Percentiles rank a stretch among this genome's conserved stretches.
Conservation (phyloP, 1,140 invertebrate species). For the Camponotus floridanus region DNA sequence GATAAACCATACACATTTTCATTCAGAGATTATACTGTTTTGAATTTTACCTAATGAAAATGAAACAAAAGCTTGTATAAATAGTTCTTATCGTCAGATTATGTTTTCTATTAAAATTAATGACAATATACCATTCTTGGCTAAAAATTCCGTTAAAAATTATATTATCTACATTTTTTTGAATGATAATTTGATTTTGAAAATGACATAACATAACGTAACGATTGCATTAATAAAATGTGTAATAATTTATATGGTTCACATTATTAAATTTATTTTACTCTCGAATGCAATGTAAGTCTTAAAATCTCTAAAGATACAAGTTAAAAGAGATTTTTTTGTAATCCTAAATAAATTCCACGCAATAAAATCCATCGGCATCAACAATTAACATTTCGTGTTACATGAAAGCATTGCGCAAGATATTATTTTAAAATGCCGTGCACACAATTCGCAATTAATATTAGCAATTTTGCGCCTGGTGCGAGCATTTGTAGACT, state of each 20-base stretch:
- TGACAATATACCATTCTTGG: background rate
- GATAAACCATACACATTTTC: no score
- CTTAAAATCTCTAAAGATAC: constrained; percentile 38
- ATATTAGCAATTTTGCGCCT: constrained; percentile 58
- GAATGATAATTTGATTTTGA: background rate
- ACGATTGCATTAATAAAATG: background rate
- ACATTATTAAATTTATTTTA: constrained; percentile 10
- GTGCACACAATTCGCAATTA: constrained; percentile 33
- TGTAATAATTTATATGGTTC: constrained; percentile 1
- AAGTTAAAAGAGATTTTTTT: constrained; percentile 29
- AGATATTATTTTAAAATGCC: constrained; percentile 59
- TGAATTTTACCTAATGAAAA: background rate
- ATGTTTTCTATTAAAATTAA: background rate
- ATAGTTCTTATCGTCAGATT: background rate
- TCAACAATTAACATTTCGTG: constrained; percentile 45
- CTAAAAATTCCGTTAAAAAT: background rate
- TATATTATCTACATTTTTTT: no score
- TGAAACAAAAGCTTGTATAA: background rate
- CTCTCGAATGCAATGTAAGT: constrained; percentile 3
- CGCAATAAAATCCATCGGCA: background rate
- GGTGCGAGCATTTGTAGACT: constrained; percentile 36
- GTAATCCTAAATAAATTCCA: constrained; percentile 32
- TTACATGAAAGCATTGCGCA: background rate
- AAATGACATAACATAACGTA: background rate
- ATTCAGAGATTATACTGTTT: background rate